Conservation (phyloP, 1,140 invertebrate genomes). For the Drosophila equinoxialis region DNA sequence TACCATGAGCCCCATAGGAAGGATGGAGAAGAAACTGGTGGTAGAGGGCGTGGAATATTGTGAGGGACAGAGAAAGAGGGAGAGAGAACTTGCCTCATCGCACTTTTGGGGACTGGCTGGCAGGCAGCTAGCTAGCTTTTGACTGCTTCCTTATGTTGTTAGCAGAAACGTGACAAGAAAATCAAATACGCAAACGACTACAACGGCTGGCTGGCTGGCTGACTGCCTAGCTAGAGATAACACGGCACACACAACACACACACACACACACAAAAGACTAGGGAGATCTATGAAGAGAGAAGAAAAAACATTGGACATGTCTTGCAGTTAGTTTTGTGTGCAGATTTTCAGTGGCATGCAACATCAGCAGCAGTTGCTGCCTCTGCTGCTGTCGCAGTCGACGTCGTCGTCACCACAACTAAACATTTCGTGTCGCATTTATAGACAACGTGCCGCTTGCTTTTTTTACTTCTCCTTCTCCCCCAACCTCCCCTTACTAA, state of each 20-base stretch:
- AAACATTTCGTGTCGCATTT: constrained; percentile 78
- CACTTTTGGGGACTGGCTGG: constrained; percentile 18
- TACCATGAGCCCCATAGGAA: constrained; percentile 5
- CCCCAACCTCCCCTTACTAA: constrained; percentile 34
- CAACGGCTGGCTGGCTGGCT: constrained; percentile 18
- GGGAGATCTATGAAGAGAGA: constrained; percentile 8
- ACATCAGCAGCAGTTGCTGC: constrained; percentile 30
- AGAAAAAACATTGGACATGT: constrained; percentile 47
- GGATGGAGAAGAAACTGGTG: too few species aligned
- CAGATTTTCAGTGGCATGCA: constrained; percentile 56
- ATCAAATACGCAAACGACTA: constrained; percentile 75
- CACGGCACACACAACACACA: constrained; percentile 26
- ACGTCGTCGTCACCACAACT: constrained; percentile 39
- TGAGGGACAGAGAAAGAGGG: too few species aligned
- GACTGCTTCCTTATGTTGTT: constrained; percentile 81
- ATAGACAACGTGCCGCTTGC: constrained; percentile 73
- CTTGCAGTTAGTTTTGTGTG: constrained; percentile 58
- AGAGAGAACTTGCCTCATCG: neutral
- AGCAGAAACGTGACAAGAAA: constrained; percentile 79
- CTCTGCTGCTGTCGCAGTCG: constrained; percentile 23
- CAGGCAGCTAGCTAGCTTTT: constrained; percentile 54
- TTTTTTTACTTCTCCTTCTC: neutral
- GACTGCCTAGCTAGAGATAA: constrained; percentile 20
- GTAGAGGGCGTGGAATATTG: too few species aligned
- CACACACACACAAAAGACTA: constrained; percentile 16